These are phyloP conservation scores for Periophthalmus modestus DNA, from an alignment of 2,113 vertebrate species.

Conservation along the genomic window DNA sequence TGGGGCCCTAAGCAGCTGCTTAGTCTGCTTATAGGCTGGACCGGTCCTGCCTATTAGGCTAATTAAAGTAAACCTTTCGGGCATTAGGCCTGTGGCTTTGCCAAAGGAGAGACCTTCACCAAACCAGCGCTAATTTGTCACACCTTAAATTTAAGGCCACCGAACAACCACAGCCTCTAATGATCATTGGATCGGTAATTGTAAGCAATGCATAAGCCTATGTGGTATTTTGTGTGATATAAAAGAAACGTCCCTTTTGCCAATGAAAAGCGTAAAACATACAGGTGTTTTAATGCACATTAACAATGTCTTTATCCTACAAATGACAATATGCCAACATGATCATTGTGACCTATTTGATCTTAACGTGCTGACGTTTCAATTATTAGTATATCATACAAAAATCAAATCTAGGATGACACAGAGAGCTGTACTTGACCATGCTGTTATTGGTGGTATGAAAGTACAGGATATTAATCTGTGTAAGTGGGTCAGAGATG, in stretches of 20 bases:
- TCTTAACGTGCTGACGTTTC: no score
- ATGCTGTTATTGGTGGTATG: constrained; percentile 14
- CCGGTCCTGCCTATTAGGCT: no score
- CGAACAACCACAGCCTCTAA: neutral
- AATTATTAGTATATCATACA: neutral
- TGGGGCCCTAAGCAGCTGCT: no score
- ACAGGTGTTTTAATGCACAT: neutral
- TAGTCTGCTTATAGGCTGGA: no score
- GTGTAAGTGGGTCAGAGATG: constrained; percentile 64
- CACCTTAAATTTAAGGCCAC: no score
- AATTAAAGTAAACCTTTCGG: no score
- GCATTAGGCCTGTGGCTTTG: neutral
- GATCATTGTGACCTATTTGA: no score
- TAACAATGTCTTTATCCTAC: neutral
- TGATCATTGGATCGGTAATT: neutral
- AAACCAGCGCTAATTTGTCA: neutral
- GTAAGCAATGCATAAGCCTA: neutral
- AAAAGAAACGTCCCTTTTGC: neutral
- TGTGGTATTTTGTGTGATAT: neutral
- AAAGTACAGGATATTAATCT: constrained; percentile 39
- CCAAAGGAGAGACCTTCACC: neutral
- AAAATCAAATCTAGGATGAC: neutral
- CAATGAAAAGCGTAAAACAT: neutral
- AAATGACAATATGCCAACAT: no score
- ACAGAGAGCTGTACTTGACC: neutral